A percentile compares a stretch with the other conserved stretches of the same genome.
Conservation (phyloP, 2,797 vertebrate species). For the Gallirallus australis region DNA sequence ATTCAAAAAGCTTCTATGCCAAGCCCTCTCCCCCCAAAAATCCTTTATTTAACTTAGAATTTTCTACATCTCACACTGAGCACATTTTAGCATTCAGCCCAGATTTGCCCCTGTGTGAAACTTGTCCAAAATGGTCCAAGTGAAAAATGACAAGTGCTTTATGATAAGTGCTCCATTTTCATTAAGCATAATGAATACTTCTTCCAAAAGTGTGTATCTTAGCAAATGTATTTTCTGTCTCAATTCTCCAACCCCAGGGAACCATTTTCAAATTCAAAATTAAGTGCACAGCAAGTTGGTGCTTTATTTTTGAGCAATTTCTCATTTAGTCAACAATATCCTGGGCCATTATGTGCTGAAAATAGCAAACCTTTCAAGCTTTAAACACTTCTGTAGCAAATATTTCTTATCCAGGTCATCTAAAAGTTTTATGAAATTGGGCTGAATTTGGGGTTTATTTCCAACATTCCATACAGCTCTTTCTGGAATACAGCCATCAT, state of each 20-base stretch:
- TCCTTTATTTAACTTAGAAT: not conserved
- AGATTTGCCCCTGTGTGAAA: not conserved
- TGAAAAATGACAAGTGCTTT: constrained; percentile 31
- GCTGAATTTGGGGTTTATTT: constrained; percentile 5
- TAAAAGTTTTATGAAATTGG: not conserved
- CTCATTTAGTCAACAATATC: not conserved
- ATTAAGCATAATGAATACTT: constrained; percentile 25
- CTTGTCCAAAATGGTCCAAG: not conserved
- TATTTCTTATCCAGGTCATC: not conserved
- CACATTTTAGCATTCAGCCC: not conserved
- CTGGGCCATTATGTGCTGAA: not conserved
- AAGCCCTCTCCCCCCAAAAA: not conserved
- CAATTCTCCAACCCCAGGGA: not conserved
- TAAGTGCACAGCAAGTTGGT: not conserved
- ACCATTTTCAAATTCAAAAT: constrained; percentile 8
- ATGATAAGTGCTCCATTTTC: constrained; percentile 18
- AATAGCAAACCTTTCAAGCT: constrained; percentile 8
- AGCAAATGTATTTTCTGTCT: constrained; percentile 23
- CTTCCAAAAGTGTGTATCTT: not conserved
- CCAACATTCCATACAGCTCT: constrained; percentile 38
- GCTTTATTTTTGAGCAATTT: constrained; percentile 28
- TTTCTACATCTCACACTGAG: not conserved
- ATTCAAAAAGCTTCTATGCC: not conserved
- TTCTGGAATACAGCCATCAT: constrained; percentile 67
- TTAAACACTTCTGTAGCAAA: not conserved